These are phyloP conservation scores for Stylophora pistillata DNA, from an alignment of 64 coral and sea anemone genomes.

Conservation along the genomic window DNA sequence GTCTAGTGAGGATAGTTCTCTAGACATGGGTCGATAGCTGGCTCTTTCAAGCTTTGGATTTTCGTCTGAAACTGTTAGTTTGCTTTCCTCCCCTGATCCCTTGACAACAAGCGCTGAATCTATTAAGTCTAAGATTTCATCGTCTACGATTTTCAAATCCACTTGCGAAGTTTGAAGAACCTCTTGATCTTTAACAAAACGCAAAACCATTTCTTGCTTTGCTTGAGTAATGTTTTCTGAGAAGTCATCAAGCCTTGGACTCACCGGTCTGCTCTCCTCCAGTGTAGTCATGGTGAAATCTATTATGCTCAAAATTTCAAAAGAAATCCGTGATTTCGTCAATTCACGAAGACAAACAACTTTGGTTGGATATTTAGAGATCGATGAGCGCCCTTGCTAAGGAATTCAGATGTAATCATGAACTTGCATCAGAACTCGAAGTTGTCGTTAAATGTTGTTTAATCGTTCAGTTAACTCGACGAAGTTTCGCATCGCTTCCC, in stretches of 20 bases:
- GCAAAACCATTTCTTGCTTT: constrained; percentile 81
- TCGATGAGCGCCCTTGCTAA: not conserved
- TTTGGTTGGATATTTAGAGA: not conserved
- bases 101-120: constrained; percentile 88
- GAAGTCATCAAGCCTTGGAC: not conserved
- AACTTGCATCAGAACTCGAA: not conserved
- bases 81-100: constrained; percentile 37
- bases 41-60: constrained; percentile 3
- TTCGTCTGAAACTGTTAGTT: constrained; percentile 36
- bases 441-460: not conserved
- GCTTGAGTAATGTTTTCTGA: constrained; percentile 47
- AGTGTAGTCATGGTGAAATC: constrained; percentile 8
- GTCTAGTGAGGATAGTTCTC: constrained; percentile 4
- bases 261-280: not conserved
- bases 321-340: not conserved
- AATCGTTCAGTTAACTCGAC: constrained; percentile 11
- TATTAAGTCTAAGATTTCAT: constrained; percentile 91
- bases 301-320: not conserved
- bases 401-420: not conserved
- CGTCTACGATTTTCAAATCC: constrained; percentile 77
- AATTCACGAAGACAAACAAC: constrained; percentile 5
- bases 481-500: not conserved
- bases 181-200: constrained; percentile 95
- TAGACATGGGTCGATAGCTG: not conserved
- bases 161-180: constrained; percentile 89